Percentiles rank a stretch among this genome's conserved stretches.
phyloP scores from a whole-genome alignment of 2,888 invertebrate genomes.

The Aspidapion aeneum region DNA sequence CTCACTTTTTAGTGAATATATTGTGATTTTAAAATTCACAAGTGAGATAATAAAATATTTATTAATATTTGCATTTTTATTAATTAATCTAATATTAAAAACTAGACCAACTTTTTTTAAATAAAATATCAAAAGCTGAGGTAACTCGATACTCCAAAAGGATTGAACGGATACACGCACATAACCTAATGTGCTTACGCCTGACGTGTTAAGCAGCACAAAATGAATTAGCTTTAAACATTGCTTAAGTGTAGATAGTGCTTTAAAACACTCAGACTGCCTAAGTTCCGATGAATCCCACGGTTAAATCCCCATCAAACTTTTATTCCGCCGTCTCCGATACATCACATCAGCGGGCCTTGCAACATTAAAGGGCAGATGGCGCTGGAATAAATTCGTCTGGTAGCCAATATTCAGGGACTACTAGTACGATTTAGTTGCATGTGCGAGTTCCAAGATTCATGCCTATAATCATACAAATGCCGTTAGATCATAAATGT shows the following conservation, averaged over 20 bases:
- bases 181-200: no score
- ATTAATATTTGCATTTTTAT: not conserved
- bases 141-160: no score
- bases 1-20: slow-evolving; percentile 31
- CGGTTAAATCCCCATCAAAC: slow-evolving; percentile 37
- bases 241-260: slow-evolving; percentile 53
- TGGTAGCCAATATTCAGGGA: no score
- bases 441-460: no score
- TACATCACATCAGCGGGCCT: slow-evolving; percentile 42
- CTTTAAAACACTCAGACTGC: slow-evolving; percentile 51
- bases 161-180: no score
- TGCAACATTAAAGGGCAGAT: slow-evolving; percentile 44
- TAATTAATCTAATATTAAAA: no score
- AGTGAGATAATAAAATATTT: slow-evolving; percentile 5
- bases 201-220: slow-evolving; percentile 90
- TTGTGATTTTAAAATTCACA: slow-evolving; percentile 32
- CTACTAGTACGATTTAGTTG: no score
- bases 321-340: slow-evolving; percentile 31
- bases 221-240: slow-evolving; percentile 76
- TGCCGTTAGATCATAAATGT: no score
- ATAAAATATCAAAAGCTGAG: no score
- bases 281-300: slow-evolving; percentile 46
- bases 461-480: no score
- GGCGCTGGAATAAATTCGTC: no score
- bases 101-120: no score